These are phyloP conservation scores for Rhadina sibilatrix DNA, from an alignment of 2,113 vertebrate genomes.

Conservation along the genomic window DNA sequence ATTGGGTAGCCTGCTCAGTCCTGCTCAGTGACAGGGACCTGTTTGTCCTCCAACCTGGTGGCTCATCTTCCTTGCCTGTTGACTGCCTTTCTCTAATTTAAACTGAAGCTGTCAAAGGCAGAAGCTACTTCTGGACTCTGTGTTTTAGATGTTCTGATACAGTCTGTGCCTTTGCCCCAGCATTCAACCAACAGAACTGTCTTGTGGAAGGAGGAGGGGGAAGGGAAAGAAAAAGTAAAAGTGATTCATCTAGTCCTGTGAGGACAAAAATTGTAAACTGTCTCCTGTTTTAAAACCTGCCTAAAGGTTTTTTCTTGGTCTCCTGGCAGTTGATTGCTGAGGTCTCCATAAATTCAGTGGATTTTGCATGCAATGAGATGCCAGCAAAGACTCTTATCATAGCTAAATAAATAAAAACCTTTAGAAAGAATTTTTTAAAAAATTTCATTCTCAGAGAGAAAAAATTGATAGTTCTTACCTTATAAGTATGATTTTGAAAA, in stretches of 20 bases:
- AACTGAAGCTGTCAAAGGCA: neutral
- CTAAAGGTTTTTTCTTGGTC: neutral
- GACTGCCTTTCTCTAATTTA: neutral
- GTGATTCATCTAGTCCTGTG: neutral
- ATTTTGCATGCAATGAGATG: neutral
- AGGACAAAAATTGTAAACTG: neutral
- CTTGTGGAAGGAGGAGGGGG: neutral
- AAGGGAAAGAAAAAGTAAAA: neutral
- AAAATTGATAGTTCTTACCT: neutral
- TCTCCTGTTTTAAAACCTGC: neutral
- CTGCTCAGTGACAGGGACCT: neutral
- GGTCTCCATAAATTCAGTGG: neutral
- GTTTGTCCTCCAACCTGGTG: neutral
- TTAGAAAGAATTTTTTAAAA: neutral
- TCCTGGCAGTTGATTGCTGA: neutral
- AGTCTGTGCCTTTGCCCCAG: neutral
- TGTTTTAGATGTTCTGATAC: neutral
- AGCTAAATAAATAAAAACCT: neutral
- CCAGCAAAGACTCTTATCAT: neutral
- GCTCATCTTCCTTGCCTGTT: neutral
- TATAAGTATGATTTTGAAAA: neutral
- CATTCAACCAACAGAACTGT: neutral
- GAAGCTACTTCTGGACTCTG: neutral
- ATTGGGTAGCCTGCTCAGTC: neutral
- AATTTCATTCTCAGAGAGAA: neutral